Base-by-base conservation (phyloP, 2,888 invertebrate species). In the Pasiphila rectangulata region DNA sequence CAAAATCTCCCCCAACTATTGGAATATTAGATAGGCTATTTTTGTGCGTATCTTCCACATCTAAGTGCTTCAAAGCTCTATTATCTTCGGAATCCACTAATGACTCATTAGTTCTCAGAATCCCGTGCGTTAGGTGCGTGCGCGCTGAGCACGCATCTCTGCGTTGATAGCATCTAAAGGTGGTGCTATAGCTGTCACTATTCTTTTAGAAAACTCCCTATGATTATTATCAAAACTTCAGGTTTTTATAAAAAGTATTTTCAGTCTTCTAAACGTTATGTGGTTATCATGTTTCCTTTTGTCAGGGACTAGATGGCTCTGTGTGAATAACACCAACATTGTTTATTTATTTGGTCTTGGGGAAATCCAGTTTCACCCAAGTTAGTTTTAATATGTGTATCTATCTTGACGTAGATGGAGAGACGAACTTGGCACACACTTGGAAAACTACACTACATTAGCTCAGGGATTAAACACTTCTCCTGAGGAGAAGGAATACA, bases 31-130 rank as follows among this genome's bases (percentile, higher is more conserved):
- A 37, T 37, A 25, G 19, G 39, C 32, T 43, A 44, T 44, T 36
- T 51, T 15, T 17, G 17, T 30, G n/a, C 6, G 19, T 42, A 45
- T 45, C 45, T 41, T 35, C 23, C 32, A 37, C 50, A 41, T 54
- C 51, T 38, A 38, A 42, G 48, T 51, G 50, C 55, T 51, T 49
- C 48, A 53, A 51, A 55, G 54, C 52, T 49, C 39, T 35, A 46
- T 56, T 50, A 50, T 54, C 54, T 39, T 49, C 43, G 49, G 54
- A 54, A 59, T 62, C 60, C 51, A 55, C 59, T 62, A 62, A 62
- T 62, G 62, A 56, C 46, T 53, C 57, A 56, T 52, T 55, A 56
- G 51, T 53, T 51, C 48, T 41, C 38, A 53, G 58, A 57, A 54
- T 52, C 38, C 49, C 45, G 47, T 47, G 50, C 42, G 39, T n/a